A percentile compares a stretch with the other conserved stretches of the same genome.
These are phyloP conservation scores for Conomelus anceps DNA, from an alignment of 2,888 invertebrate genomes.

Conservation along the genomic window DNA sequence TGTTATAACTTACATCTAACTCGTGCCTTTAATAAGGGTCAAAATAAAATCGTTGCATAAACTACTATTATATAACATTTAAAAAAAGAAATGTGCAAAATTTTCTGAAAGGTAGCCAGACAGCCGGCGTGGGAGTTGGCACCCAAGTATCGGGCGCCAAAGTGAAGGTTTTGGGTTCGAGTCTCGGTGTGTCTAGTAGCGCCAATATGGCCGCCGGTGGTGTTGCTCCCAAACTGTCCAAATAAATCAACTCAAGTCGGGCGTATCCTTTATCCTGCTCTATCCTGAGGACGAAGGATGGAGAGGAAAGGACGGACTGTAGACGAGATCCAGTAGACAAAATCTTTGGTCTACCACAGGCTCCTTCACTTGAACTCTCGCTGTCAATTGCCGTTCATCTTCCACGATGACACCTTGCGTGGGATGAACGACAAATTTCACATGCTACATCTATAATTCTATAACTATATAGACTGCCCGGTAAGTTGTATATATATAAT, in stretches of 20 bases:
- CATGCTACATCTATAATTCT: too few relatives aligned
- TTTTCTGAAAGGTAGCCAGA: not conserved
- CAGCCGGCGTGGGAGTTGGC: not conserved
- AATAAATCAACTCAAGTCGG: not conserved
- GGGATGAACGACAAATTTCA: not conserved
- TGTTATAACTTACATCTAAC: too few relatives aligned
- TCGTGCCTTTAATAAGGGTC: too few relatives aligned
- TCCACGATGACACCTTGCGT: not conserved
- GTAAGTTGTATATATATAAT: not conserved
- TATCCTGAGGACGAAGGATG: not conserved
- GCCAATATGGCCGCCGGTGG: not conserved
- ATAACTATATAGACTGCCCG: not conserved
- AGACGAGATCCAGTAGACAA: not conserved
- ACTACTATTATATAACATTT: too few relatives aligned
- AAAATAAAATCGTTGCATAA: too few relatives aligned
- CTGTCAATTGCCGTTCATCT: not conserved
- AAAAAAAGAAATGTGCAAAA: too few relatives aligned
- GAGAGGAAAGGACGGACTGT: not conserved
- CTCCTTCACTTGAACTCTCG: not conserved
- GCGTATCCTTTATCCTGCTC: not conserved
- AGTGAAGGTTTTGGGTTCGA: too few relatives aligned
- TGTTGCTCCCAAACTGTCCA: not conserved
- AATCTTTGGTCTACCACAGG: not conserved
- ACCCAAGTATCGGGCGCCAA: not conserved
- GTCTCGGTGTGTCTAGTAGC: not conserved